These are phyloP conservation scores for Sinonovacula constricta DNA, from an alignment of 1,140 invertebrate species.

Conservation along the genomic window DNA sequence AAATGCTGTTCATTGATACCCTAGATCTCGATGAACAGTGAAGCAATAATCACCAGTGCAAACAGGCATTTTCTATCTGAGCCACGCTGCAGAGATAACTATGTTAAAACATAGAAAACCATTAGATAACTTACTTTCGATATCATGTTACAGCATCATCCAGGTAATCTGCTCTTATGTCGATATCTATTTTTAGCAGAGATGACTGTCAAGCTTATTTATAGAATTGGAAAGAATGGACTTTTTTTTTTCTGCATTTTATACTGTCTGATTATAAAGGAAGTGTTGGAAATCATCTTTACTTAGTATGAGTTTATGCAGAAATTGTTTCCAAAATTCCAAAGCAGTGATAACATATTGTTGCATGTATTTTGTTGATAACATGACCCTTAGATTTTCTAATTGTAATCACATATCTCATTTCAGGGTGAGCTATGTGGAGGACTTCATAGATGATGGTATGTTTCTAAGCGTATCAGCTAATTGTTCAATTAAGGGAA, in stretches of 20 bases:
- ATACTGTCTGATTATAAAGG: not conserved
- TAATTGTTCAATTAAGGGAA: not conserved
- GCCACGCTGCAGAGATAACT: too few relatives aligned
- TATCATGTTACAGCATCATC: too few relatives aligned
- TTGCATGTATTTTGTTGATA: not conserved
- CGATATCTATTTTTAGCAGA: too few relatives aligned
- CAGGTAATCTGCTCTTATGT: too few relatives aligned
- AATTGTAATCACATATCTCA: constrained; percentile 13
- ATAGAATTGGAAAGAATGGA: too few relatives aligned
- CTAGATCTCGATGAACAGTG: too few relatives aligned
- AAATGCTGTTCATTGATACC: too few relatives aligned
- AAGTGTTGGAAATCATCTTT: not conserved
- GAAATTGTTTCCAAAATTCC: not conserved
- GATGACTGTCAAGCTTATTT: too few relatives aligned
- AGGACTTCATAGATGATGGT: constrained; percentile 65
- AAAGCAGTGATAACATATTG: not conserved
- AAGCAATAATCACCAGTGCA: too few relatives aligned
- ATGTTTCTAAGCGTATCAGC: constrained; percentile 19
- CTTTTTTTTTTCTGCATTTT: not conserved
- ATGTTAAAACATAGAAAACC: too few relatives aligned
- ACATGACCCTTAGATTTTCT: not conserved
- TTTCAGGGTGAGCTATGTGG: constrained; percentile 62
- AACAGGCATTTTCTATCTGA: too few relatives aligned
- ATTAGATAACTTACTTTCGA: too few relatives aligned
- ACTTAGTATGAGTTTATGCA: not conserved